Evolutionary conservation across 2,797 vertebrate genomes (phyloP).

Genomic region (Podarcis siculus): DNA sequence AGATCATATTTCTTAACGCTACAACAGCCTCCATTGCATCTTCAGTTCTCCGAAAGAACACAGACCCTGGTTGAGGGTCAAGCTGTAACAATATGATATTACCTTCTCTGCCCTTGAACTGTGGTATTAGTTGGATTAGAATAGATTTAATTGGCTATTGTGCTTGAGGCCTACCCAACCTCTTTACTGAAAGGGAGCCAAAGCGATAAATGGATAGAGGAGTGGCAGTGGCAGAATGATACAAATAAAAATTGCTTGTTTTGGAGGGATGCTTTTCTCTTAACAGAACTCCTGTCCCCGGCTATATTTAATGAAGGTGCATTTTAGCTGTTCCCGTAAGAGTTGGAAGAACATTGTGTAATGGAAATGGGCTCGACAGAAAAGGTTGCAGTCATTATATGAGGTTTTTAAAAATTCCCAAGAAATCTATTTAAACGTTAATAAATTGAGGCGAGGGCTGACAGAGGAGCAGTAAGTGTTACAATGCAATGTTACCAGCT

Average conservation of each 20-base stretch:
- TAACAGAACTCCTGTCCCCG: constrained; percentile 28
- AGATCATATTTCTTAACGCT: no score
- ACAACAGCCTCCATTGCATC: no score
- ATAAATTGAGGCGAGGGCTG: constrained; percentile 51
- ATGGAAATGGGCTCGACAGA: constrained; percentile 67
- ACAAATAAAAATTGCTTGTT: constrained; percentile 66
- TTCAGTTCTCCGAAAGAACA: no score
- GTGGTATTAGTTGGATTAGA: constrained; percentile 73
- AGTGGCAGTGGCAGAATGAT: neutral
- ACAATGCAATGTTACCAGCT: constrained; percentile 16
- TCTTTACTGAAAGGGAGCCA: constrained; percentile 65
- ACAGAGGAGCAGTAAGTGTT: constrained; percentile 42
- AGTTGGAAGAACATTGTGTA: constrained; percentile 66
- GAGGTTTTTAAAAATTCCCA: constrained; percentile 56
- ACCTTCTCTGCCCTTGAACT: neutral
- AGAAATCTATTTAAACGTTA: constrained; percentile 65
- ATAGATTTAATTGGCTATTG: constrained; percentile 71
- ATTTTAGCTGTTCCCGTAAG: constrained; percentile 61
- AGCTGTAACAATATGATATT: neutral
- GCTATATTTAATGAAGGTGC: constrained; percentile 63
- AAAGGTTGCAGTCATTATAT: constrained; percentile 59
- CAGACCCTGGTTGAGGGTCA: no score
- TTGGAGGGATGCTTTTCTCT: constrained; percentile 17
- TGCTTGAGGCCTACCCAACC: constrained; percentile 71
- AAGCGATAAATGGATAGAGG: constrained; percentile 39